phyloP scores from a whole-genome alignment of 2,797 vertebrate species.

The Channa striata region DNA sequence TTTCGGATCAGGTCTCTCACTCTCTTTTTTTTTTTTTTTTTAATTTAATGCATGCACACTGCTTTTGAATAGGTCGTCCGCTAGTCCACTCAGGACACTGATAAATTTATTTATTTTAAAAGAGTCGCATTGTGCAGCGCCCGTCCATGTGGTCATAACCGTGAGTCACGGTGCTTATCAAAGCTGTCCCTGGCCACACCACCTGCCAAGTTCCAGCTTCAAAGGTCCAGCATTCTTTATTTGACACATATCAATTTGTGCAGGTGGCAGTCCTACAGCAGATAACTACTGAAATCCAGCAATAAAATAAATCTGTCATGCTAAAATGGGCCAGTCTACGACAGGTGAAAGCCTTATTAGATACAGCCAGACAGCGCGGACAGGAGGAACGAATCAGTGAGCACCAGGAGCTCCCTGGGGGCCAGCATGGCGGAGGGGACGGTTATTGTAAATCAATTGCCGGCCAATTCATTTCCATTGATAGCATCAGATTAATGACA shows the following conservation, averaged over 20 bases:
- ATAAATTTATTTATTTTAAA: too few species aligned
- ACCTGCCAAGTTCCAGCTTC: neutral
- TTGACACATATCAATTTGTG: neutral
- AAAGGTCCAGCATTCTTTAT: neutral
- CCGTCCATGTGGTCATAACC: too few species aligned
- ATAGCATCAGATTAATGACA: slow-evolving; percentile 80
- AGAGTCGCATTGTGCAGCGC: too few species aligned
- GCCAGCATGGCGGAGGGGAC: slow-evolving; percentile 40
- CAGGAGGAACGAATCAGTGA: slow-evolving; percentile 74
- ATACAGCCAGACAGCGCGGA: slow-evolving; percentile 48
- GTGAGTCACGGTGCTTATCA: neutral
- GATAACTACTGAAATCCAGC: slow-evolving; percentile 16
- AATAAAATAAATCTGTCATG: slow-evolving; percentile 26
- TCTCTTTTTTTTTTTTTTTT: too few species aligned
- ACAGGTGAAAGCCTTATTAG: slow-evolving; percentile 54
- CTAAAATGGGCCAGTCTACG: slow-evolving; percentile 4
- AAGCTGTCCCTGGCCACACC: neutral
- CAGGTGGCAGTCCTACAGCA: neutral
- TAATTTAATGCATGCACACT: neutral
- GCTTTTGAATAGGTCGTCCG: neutral
- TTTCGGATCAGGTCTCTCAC: neutral
- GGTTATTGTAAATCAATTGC: slow-evolving; percentile 79
- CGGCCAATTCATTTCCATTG: slow-evolving; percentile 81
- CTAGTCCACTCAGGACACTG: neutral
- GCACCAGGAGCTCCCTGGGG: slow-evolving; percentile 63